Evolutionary conservation across 2,888 invertebrate genomes (phyloP).

Genomic region (Lithophane socia): DNA sequence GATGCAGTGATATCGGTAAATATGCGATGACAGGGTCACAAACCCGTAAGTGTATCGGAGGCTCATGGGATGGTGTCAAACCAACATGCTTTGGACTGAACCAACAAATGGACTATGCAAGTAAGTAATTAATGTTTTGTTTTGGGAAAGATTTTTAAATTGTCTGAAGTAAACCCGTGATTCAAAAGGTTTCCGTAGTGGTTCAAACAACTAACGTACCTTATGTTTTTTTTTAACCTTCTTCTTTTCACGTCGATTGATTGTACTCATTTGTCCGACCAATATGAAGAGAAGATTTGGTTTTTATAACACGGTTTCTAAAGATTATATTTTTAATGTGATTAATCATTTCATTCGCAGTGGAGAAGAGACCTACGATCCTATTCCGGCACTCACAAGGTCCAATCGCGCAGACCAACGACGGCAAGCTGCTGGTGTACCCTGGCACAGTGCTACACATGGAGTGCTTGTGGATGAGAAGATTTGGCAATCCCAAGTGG

Average conservation of each 20-base stretch:
- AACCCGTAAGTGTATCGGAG: slow-evolving; percentile 93
- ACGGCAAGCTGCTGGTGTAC: slow-evolving; percentile 95
- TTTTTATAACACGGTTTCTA: neutral
- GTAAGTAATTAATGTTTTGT: slow-evolving; percentile 86
- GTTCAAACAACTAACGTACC: too few species aligned
- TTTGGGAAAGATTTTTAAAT: neutral
- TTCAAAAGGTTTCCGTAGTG: neutral
- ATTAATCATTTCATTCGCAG: slow-evolving; percentile 78
- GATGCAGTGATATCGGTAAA: slow-evolving; percentile 96
- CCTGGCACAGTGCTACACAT: slow-evolving; percentile 96
- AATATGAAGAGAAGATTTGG: neutral
- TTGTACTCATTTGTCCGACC: neutral
- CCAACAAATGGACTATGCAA: slow-evolving; percentile 96
- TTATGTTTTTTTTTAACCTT: too few species aligned
- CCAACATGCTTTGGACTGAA: slow-evolving; percentile 95
- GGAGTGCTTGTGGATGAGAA: slow-evolving; percentile 96
- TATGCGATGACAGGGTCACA: slow-evolving; percentile 95
- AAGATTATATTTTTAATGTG: neutral
- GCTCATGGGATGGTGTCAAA: slow-evolving; percentile 95
- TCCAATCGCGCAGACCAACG: slow-evolving; percentile 96
- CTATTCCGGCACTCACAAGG: slow-evolving; percentile 95
- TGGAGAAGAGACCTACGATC: slow-evolving; percentile 96
- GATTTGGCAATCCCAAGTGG: slow-evolving; percentile 97
- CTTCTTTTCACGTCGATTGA: too few species aligned
- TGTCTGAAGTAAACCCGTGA: too few species aligned